A percentile compares a stretch with the other conserved stretches of the same genome.
Evolutionary conservation across 2,113 vertebrate species (phyloP).

Genomic region (Callospermophilus lateralis): DNA sequence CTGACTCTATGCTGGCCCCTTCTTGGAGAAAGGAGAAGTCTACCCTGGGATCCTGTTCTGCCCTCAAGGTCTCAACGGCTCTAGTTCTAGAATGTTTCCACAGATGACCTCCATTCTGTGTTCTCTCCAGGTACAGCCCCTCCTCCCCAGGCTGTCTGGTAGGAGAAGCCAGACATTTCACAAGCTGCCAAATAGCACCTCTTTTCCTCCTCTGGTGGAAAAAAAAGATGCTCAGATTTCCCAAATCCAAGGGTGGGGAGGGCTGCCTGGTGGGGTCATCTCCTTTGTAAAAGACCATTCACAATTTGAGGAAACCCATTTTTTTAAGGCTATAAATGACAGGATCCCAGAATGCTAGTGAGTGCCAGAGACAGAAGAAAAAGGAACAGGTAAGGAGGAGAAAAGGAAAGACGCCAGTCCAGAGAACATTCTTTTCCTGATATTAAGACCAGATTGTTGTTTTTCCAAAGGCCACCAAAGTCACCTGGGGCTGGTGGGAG

Average conservation of each 20-base stretch:
- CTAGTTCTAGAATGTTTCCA: not conserved
- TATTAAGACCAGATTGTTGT: not conserved
- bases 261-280: not conserved
- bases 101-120: not conserved
- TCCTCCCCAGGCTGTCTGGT: not conserved
- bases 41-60: not conserved
- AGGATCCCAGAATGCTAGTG: not conserved
- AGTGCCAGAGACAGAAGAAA: not conserved
- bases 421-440: not conserved
- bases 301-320: not conserved
- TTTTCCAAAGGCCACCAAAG: not conserved
- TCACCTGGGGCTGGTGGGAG: not conserved
- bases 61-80: not conserved
- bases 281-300: not conserved
- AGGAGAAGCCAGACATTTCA: constrained; percentile 25
- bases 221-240: constrained; percentile 20
- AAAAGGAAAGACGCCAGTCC: not conserved
- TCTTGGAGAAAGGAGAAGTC: not conserved
- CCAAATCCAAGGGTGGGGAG: not conserved
- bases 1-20: not conserved
- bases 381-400: not conserved
- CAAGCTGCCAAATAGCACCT: not conserved
- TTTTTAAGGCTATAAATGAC: not conserved
- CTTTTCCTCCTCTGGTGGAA: not conserved
- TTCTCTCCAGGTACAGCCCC: not conserved